Percentiles rank a stretch among this genome's conserved stretches.
Conservation (phyloP, 2,113 vertebrate genomes). For the Engraulis encrasicolus region DNA sequence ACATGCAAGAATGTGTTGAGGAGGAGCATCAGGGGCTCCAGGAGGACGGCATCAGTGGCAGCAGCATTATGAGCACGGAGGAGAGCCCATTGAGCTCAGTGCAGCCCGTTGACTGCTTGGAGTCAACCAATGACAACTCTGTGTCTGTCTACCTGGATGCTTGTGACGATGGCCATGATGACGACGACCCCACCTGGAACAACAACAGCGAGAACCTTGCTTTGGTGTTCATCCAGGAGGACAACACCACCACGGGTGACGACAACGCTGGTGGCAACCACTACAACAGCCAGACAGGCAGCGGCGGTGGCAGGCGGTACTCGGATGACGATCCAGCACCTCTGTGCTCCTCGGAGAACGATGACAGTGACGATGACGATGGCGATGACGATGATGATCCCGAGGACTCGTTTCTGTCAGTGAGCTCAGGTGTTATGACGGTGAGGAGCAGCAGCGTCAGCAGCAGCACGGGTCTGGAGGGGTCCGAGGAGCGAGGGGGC, state of each 20-base stretch:
- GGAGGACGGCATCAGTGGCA: too few relatives aligned
- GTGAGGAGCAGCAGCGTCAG: slow-evolving; percentile 24
- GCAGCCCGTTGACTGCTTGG: slow-evolving; percentile 45
- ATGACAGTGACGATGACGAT: slow-evolving; percentile 48
- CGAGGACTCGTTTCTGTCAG: slow-evolving; percentile 65
- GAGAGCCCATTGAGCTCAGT: slow-evolving; percentile 16
- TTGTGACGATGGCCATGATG: slow-evolving; percentile 30
- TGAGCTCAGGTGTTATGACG: slow-evolving; percentile 61
- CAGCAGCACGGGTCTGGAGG: too few relatives aligned
- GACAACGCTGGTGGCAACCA: neutral
- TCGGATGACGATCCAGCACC: slow-evolving; percentile 49
- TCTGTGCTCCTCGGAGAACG: slow-evolving; percentile 37
- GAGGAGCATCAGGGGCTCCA: slow-evolving; percentile 41
- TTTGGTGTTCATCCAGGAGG: slow-evolving; percentile 29
- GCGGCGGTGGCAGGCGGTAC: neutral
- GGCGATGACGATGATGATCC: slow-evolving; percentile 51
- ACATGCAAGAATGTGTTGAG: slow-evolving; percentile 64
- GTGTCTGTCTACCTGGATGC: slow-evolving; percentile 72
- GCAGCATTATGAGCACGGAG: neutral
- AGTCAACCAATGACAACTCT: slow-evolving; percentile 67
- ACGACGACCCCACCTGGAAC: slow-evolving; percentile 50
- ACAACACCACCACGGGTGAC: neutral
- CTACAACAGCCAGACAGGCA: slow-evolving; percentile 26
- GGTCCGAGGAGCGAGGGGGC: neutral
- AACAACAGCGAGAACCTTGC: slow-evolving; percentile 54